Conservation (phyloP, 2,113 vertebrate genomes). For the Cromileptes altivelis region DNA sequence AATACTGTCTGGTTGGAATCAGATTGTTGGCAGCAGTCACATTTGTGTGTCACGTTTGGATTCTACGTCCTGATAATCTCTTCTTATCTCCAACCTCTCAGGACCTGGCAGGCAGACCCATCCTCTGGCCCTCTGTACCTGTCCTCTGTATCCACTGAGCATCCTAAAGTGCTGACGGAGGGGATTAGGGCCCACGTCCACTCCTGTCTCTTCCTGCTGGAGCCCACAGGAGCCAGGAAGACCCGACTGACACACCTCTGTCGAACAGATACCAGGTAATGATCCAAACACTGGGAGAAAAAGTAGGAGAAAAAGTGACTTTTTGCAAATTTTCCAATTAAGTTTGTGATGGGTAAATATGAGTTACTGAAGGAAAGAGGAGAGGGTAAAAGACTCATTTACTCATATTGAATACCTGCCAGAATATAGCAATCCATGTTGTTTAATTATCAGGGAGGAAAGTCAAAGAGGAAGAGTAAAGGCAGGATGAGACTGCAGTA, state of each 20-base stretch:
- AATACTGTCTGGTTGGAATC: too few species aligned
- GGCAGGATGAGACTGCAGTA: not conserved
- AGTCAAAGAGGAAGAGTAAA: not conserved
- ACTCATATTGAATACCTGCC: not conserved
- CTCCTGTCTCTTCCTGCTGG: slow-evolving; percentile 85
- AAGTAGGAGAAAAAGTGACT: not conserved
- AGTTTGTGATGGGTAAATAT: too few species aligned
- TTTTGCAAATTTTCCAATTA: not conserved
- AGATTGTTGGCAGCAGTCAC: not conserved
- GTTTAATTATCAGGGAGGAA: not conserved
- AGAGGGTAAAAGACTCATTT: too few species aligned
- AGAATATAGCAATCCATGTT: not conserved
- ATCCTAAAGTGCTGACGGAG: slow-evolving; percentile 56
- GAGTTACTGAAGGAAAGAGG: not conserved
- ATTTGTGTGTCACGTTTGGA: not conserved
- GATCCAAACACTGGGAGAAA: not conserved
- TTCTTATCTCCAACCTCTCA: slow-evolving; percentile 42
- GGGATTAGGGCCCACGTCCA: slow-evolving; percentile 81
- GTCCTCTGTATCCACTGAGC: slow-evolving; percentile 82
- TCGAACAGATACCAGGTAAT: slow-evolving; percentile 85
- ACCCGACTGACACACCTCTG: slow-evolving; percentile 85
- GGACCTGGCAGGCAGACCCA: slow-evolving; percentile 85
- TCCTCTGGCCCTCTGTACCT: slow-evolving; percentile 78
- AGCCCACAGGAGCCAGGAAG: slow-evolving; percentile 78
- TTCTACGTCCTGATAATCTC: not conserved